These are phyloP conservation scores for Hyles euphorbiae DNA, from an alignment of 1,140 invertebrate species.

Conservation along the genomic window DNA sequence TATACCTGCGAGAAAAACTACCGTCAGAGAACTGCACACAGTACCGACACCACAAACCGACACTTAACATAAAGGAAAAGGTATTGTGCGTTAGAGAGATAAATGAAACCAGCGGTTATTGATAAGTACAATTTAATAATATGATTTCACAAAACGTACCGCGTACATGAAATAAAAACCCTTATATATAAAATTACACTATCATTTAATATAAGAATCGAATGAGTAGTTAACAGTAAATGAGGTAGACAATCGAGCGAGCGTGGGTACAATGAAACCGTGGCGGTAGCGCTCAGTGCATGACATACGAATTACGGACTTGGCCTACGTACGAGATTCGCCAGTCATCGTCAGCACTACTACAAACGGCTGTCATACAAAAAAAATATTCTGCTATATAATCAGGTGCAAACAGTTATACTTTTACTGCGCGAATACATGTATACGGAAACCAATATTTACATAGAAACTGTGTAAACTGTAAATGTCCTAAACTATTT, in stretches of 20 bases:
- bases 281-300: slow-evolving; percentile 32
- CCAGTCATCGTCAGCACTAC: neutral
- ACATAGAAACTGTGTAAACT: slow-evolving; percentile 19
- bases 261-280: slow-evolving; percentile 31
- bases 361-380: no score
- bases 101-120: slow-evolving; percentile 66
- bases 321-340: slow-evolving; percentile 47
- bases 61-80: slow-evolving; percentile 22
- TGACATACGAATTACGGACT: slow-evolving; percentile 23
- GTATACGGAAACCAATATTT: slow-evolving; percentile 28
- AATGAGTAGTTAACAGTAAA: slow-evolving; percentile 55
- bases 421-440: no score
- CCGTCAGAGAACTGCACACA: slow-evolving; percentile 39
- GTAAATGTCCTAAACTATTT: slow-evolving; percentile 15
- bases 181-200: slow-evolving; percentile 71
- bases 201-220: slow-evolving; percentile 48
- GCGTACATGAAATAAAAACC: slow-evolving; percentile 69
- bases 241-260: slow-evolving; percentile 51
- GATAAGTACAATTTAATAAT: slow-evolving; percentile 75
- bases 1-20: slow-evolving; percentile 61
- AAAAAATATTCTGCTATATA: no score
- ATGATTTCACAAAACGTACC: slow-evolving; percentile 72
- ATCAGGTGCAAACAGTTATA: no score
- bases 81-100: slow-evolving; percentile 4
- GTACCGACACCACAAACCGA: slow-evolving; percentile 7